phyloP scores from a whole-genome alignment of 2,888 invertebrate genomes.

The Andrena marginata region DNA sequence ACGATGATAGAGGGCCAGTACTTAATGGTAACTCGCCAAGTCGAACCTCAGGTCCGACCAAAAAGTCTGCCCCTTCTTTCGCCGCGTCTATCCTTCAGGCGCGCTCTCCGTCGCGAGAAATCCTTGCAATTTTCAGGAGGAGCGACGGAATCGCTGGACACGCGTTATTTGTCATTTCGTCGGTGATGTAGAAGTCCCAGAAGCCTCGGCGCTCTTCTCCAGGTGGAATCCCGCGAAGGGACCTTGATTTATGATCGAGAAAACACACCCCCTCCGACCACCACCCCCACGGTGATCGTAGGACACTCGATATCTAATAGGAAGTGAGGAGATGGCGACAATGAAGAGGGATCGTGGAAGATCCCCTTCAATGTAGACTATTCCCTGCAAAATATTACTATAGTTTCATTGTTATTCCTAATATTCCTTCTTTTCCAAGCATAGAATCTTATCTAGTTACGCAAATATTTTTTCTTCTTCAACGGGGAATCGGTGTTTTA shows the following conservation, averaged over 20 bases:
- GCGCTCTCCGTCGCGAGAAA: conserved; percentile 10
- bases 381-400: no score
- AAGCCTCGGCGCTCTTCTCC: conserved; percentile 42
- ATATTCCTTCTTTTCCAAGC: no score
- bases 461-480: no score
- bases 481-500: no score
- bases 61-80: conserved; percentile 51
- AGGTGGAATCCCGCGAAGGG: conserved; percentile 58
- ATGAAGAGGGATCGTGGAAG: conserved; percentile 39
- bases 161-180: conserved; percentile 71
- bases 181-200: conserved; percentile 65
- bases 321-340: conserved; percentile 35
- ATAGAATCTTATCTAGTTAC: no score
- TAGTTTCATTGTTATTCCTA: no score
- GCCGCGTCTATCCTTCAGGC: conserved; percentile 26
- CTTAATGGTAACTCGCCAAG: conserved; percentile 58
- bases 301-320: conserved; percentile 59
- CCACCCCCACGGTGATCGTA: conserved; percentile 59
- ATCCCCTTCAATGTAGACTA: not conserved
- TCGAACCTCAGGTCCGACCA: conserved; percentile 43
- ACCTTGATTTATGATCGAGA: conserved; percentile 66
- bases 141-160: conserved; percentile 41
- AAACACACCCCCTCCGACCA: conserved; percentile 32
- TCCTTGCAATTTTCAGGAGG: conserved; percentile 42
- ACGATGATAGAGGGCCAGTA: conserved; percentile 70